phyloP scores from a whole-genome alignment of 2,113 vertebrate species.

The Globicephala melas region DNA sequence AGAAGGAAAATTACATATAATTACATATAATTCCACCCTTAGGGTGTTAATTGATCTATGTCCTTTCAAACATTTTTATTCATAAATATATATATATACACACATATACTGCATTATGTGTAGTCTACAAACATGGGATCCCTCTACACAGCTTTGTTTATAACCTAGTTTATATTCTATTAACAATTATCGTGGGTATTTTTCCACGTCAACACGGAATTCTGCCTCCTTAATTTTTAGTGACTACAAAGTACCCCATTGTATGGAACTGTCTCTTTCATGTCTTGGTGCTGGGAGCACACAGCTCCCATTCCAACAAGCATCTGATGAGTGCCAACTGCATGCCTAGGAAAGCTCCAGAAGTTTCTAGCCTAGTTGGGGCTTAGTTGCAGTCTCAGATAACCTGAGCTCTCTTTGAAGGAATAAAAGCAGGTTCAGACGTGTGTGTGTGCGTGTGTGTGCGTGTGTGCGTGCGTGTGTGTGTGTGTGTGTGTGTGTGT shows the following conservation, averaged over 20 bases:
- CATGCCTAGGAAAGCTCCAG: neutral
- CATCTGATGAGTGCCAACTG: neutral
- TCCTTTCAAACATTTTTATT: neutral
- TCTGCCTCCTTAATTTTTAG: neutral
- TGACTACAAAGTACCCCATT: neutral
- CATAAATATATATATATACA: neutral
- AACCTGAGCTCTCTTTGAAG: neutral
- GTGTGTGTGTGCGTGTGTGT: neutral
- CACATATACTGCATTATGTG: fast-evolving
- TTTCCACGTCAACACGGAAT: neutral
- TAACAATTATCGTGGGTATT: neutral
- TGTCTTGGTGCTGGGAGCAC: no score
- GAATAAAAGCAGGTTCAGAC: neutral
- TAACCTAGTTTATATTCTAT: neutral
- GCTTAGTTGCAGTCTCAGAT: neutral
- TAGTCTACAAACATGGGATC: neutral
- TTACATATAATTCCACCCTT: neutral
- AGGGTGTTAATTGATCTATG: neutral
- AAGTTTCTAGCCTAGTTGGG: neutral
- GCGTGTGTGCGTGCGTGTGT: neutral
- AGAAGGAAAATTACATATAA: neutral
- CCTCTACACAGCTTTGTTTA: neutral
- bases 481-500: neutral
- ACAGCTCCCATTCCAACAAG: neutral
- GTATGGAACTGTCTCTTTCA: neutral